Conservation (phyloP, 2,113 vertebrate genomes). For the Zapornia atra region DNA sequence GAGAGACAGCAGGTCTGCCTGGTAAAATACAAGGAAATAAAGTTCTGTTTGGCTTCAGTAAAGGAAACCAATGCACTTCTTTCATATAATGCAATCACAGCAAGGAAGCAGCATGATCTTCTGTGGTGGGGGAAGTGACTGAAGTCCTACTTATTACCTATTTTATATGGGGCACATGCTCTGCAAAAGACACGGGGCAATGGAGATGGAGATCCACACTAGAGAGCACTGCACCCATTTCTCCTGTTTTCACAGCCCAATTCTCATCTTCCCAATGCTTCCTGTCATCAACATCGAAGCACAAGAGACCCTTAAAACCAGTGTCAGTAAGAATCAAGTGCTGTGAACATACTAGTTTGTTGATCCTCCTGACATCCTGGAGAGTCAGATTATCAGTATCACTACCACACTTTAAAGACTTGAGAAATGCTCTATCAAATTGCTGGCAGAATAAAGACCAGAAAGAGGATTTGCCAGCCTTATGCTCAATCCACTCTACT, state of each 20-base stretch:
- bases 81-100: neutral
- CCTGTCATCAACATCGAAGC: neutral
- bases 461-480: neutral
- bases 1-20: neutral
- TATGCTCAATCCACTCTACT: neutral
- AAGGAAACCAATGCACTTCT: neutral
- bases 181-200: neutral
- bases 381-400: neutral
- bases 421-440: neutral
- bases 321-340: neutral
- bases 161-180: neutral
- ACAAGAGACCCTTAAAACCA: neutral
- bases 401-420: neutral
- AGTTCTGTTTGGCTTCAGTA: neutral
- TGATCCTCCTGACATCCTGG: neutral
- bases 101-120: neutral
- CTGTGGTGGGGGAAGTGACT: neutral
- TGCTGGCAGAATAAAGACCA: neutral
- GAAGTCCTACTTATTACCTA: neutral
- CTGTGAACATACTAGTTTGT: neutral
- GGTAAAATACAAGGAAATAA: neutral
- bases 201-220: neutral
- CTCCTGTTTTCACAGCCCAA: neutral
- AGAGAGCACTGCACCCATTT: neutral
- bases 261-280: neutral